Conservation (phyloP, 2,797 vertebrate genomes). For the Dermochelys coriacea region DNA sequence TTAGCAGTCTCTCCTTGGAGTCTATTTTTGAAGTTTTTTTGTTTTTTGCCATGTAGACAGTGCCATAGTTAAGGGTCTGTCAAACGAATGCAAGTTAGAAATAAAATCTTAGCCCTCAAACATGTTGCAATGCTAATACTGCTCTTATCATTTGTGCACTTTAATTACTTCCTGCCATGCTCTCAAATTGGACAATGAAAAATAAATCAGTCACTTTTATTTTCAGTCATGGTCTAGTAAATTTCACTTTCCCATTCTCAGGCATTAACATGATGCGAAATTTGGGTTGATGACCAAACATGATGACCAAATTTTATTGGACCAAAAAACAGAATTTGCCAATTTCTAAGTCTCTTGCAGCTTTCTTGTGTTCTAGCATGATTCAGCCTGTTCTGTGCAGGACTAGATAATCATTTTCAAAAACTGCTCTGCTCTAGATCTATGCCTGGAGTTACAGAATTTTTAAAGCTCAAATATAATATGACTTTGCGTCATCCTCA, state of each 20-base stretch:
- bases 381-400: background rate
- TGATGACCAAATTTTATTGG: too few species aligned
- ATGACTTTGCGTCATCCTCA: fast-evolving
- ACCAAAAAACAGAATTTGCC: background rate
- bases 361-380: constrained; percentile 30
- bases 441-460: background rate
- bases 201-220: background rate
- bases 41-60: background rate
- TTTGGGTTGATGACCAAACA: too few species aligned
- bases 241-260: background rate
- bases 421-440: fast-evolving
- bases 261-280: background rate
- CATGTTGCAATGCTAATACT: background rate
- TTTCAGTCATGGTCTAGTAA: background rate
- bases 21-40: too few species aligned
- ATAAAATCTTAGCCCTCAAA: background rate
- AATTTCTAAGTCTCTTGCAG: constrained; percentile 27
- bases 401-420: background rate
- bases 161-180: background rate
- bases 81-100: background rate
- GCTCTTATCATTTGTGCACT: constrained; percentile 1
- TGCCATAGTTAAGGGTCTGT: background rate
- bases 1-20: too few species aligned
- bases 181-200: background rate
- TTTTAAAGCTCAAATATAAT: fast-evolving